Conservation (phyloP, 2,888 invertebrate genomes). For the Geotrupes spiniger region DNA sequence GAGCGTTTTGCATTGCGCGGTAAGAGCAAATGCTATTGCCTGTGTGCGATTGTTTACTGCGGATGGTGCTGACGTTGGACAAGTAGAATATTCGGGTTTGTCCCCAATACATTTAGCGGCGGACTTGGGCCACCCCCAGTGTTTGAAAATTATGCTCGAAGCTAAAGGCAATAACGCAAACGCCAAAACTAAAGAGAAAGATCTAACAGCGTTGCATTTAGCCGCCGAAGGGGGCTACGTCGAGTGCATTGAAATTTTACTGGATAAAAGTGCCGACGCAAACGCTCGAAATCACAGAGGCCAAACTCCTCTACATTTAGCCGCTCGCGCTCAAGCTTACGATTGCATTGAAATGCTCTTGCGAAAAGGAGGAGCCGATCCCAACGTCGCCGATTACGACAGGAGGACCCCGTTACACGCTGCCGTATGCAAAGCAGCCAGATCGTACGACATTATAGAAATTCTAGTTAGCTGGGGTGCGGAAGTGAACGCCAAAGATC, state of each 20-base stretch:
- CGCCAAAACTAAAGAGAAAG: constrained; percentile 68
- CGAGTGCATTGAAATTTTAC: constrained; percentile 73
- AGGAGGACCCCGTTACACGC: constrained; percentile 80
- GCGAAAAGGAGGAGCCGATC: constrained; percentile 71
- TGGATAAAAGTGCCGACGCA: constrained; percentile 74
- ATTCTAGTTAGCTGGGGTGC: constrained; percentile 76
- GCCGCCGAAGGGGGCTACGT: constrained; percentile 85
- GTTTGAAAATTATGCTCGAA: constrained; percentile 71
- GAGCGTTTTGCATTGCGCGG: constrained; percentile 79
- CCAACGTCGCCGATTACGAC: constrained; percentile 77
- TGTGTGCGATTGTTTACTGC: constrained; percentile 73
- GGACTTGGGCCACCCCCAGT: constrained; percentile 74
- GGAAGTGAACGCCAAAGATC: constrained; percentile 79
- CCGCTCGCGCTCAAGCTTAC: constrained; percentile 73
- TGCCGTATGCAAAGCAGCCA: constrained; percentile 78
- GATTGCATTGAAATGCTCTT: constrained; percentile 79
- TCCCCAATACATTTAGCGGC: constrained; percentile 80
- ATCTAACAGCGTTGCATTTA: constrained; percentile 77
- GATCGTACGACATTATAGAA: constrained; percentile 78
- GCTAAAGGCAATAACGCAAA: constrained; percentile 71
- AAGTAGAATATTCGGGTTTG: constrained; percentile 71
- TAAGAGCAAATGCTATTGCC: constrained; percentile 78
- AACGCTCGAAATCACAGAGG: constrained; percentile 73
- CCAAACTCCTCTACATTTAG: constrained; percentile 83
- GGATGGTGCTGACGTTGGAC: constrained; percentile 73